Base-by-base conservation (phyloP, 2,888 invertebrate genomes). In the Aleiodes testaceus region DNA sequence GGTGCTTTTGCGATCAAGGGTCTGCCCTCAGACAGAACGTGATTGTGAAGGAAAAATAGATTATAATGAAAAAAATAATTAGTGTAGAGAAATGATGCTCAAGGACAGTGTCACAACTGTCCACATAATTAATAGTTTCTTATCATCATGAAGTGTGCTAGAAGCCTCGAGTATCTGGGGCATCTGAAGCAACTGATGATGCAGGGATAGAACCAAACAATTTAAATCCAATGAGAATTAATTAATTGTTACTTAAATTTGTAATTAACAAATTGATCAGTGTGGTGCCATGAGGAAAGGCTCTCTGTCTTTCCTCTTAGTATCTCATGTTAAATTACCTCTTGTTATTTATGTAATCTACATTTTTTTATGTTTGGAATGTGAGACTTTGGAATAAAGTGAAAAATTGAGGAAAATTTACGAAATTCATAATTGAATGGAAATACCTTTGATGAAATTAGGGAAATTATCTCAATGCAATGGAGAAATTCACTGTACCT, bases 1-100 rank as follows among this genome's bases (percentile, higher is more conserved):
- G 92, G 92, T n/a, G 89, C 90, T 11, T 91, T 95, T 83, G 92
- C 93, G 76, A 92, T 93, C 76, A 93, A 94, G 84, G 94, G 94
- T 3, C 89, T 92, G 14, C 87, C 87, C 1, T 86, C 86, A 50
- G 87, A 87, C 72, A 77, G 81, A n/a, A 20, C 20, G 7, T 59
- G 18, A 70, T 9, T 2, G 45, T 53, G 42, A 26, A 11, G 3
- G 11, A 11, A 63, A 64, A 20, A 50, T 5, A 16, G 7, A 26
- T 4, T 9, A 3, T 49, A 69, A 30, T 36, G 36, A 44, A 45
- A 22, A 44, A 45, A 12, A 22, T 59, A 30, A 26, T 26, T 45
- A n/a, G 11, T 14, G 18, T 26, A 44, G 30, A 67, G 12, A 2
- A 47, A 47, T 20, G 18, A 42, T 42, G 42, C 42, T 42, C 61